Evolutionary conservation across 2,797 vertebrate species (phyloP).

Genomic region (Phalanger gymnotis): DNA sequence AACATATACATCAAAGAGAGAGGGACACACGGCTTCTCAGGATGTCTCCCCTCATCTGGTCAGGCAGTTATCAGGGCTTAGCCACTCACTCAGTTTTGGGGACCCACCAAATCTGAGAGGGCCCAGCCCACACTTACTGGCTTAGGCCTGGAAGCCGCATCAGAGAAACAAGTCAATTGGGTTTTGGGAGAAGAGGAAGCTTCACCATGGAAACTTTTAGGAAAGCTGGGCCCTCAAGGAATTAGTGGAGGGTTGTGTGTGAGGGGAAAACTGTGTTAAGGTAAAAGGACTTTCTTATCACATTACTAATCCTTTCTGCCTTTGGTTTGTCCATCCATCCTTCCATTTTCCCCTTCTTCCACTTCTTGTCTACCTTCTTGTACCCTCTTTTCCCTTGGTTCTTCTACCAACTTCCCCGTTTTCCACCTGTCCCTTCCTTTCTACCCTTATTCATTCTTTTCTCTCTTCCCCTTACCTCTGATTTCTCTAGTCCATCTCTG

Average conservation of each 20-base stretch:
- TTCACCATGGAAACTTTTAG: too few species aligned
- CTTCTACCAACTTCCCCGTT: neutral
- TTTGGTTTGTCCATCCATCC: neutral
- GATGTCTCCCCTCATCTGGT: neutral
- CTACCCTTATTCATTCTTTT: neutral
- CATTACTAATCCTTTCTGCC: neutral
- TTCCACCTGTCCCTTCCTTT: neutral
- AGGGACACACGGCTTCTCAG: neutral
- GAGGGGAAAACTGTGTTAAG: neutral
- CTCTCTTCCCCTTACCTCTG: neutral
- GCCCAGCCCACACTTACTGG: too few species aligned
- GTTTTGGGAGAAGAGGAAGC: too few species aligned
- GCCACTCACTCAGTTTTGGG: too few species aligned
- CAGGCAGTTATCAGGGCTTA: too few species aligned
- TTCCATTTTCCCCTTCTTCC: too few species aligned
- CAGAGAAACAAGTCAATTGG: too few species aligned
- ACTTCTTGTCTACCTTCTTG: too few species aligned
- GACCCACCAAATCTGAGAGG: too few species aligned
- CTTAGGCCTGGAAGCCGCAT: neutral
- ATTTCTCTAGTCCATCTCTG: neutral
- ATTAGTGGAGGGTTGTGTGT: neutral
- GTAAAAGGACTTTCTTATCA: too few species aligned
- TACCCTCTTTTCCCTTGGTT: neutral
- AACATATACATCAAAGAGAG: too few species aligned
- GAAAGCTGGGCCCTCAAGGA: too few species aligned